These are phyloP conservation scores for Gari tellinella DNA, from an alignment of 2,888 invertebrate genomes.

Conservation along the genomic window DNA sequence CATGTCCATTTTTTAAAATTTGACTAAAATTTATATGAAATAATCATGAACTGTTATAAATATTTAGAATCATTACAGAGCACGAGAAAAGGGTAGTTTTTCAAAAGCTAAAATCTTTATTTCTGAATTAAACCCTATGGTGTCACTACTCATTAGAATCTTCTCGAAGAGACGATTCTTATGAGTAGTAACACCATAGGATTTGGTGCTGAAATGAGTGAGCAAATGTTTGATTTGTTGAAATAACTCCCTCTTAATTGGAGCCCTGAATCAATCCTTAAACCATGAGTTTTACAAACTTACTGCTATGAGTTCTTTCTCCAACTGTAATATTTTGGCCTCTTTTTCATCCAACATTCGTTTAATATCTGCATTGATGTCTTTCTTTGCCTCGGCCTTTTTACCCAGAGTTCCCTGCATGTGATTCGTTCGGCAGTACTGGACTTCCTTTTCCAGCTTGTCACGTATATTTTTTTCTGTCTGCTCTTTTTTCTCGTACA, in stretches of 20 bases:
- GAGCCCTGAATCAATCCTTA: not conserved
- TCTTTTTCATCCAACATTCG: conserved; percentile 89
- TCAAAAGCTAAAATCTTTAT: too few relatives aligned
- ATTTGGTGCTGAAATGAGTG: too few relatives aligned
- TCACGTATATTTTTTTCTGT: conserved; percentile 93
- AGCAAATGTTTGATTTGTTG: too few relatives aligned
- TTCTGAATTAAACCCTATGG: too few relatives aligned
- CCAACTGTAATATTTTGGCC: conserved; percentile 87
- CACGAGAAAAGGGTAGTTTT: too few relatives aligned
- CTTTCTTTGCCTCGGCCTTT: conserved; percentile 43
- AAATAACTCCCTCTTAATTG: not conserved
- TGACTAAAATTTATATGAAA: too few relatives aligned
- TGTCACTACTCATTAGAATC: too few relatives aligned
- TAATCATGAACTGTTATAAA: not conserved
- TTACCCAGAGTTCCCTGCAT: conserved; percentile 23
- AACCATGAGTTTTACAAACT: not conserved
- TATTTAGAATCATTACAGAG: not conserved
- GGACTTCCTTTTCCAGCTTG: conserved; percentile 93
- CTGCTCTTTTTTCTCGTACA: conserved; percentile 93
- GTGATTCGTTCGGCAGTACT: conserved; percentile 79
- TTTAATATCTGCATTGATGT: conserved; percentile 85
- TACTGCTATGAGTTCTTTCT: conserved; percentile 78
- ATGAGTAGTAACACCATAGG: too few relatives aligned
- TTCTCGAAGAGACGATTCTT: too few relatives aligned
- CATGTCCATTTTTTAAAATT: too few relatives aligned